Base-by-base conservation (phyloP, 92 coral and sea anemone genomes). In the Diadumene lineata region DNA sequence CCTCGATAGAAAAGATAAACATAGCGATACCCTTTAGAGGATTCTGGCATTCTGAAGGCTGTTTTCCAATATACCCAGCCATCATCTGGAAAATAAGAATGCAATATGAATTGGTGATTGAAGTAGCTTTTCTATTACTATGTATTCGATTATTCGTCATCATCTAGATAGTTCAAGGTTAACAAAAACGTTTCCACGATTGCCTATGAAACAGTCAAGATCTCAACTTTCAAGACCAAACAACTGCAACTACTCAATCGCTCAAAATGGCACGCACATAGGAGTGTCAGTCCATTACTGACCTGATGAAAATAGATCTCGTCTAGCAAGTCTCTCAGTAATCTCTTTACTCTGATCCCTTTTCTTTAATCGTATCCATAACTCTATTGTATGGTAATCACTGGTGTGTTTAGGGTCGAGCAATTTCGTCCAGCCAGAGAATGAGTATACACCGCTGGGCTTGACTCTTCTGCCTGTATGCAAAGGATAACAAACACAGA, bases 51-150 rank as follows among this genome's bases (percentile, higher is more conserved):
- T 82, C 88, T 78, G 74, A 91, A 91, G 53, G 87, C 81, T 18
- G 93, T 82, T 57, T 79, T 83, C 97, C 97, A 91, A 7, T 56
- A 81, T 18, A 91, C 90, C 97, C 97, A 91, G 8, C 88, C 93
- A 27, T 43, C 38, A 27, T 91, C 97, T 91, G 31, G 1, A 72
- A 65, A n/a, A n/a, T n/a, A n/a, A n/a, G n/a, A n/a, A n/a, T n/a
- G n/a, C n/a, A n/a, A n/a, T n/a, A n/a, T n/a, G n/a, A n/a, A n/a
- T n/a, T n/a, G n/a, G n/a, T n/a, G n/a, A n/a, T n/a, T n/a, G n/a
- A n/a, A n/a, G n/a, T n/a, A n/a, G n/a, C n/a, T n/a, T n/a, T n/a
- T n/a, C n/a, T n/a, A n/a, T n/a, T n/a, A n/a, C n/a, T n/a, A n/a
- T n/a, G n/a, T n/a, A n/a, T n/a, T n/a, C n/a, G n/a, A n/a, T n/a